Evolutionary conservation across 92 coral and sea anemone genomes (phyloP), one percentile per base, ranked within the genome.

Genomic region (Paramuricea clavata): DNA sequence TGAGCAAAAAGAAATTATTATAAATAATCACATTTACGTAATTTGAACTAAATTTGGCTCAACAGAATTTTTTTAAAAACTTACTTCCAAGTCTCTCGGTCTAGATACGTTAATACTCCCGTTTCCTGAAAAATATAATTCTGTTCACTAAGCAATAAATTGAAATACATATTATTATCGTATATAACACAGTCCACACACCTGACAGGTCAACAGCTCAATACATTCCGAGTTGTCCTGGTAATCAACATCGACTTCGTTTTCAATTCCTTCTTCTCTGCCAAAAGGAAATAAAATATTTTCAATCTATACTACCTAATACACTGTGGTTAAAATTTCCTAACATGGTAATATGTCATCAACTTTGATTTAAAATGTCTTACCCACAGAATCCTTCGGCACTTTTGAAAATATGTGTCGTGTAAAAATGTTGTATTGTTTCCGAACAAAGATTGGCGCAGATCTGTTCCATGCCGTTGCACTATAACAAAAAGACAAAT

Each of bases 161-260:
- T 17, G 10, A 64, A 23, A 64, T 64, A 3, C 27, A 12, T 33
- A 64, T n/a, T n/a, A n/a, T n/a, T n/a, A n/a, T 26, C 5, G 3
- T 32, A 17, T 68, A 15, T 16, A 0, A 68, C 21, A 23, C 36
- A 21, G 41, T 42, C 1, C 33, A 3, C 77, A 7, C 74, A 94
- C 97, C 97, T 94, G 98, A 44, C 98, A 95, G 0, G 98, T 95
- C 21, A 95, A 90, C n/a, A 95, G 87, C 87, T 95, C 98, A 16
- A 95, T 95, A 47, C 98, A 95, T 1, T 91, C 86, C 23, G 98
- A 93, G 31, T 94, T 95, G 44, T 95, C 98, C 56, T 81, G 88
- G 50, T 89, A 95, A 81, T 95, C 98, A 30, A 91, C 83, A 7
- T 81, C 94, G 28, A 92, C 81, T 36, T 93, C 95, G 52, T 72